Percentiles rank a stretch among this genome's conserved stretches.
These are phyloP conservation scores for Drosophila rufa DNA, from an alignment of 1,140 invertebrate species.

Conservation along the genomic window DNA sequence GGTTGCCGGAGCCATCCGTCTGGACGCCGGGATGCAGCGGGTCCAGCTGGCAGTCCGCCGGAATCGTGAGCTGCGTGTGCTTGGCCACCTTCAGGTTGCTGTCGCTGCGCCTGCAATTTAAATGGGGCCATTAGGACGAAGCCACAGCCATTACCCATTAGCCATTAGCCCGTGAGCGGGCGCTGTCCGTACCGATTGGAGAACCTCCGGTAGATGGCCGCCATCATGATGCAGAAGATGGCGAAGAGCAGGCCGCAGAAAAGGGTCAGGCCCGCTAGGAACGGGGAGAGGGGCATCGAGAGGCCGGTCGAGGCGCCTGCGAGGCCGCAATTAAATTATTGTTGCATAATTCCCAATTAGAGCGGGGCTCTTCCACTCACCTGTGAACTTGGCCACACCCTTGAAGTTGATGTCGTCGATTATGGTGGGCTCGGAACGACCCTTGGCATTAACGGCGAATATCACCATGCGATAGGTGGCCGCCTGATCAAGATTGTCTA, in stretches of 20 bases:
- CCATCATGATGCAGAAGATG: constrained; percentile 90
- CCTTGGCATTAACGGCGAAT: constrained; percentile 94
- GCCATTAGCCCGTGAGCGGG: constrained; percentile 8
- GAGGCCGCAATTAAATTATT: constrained; percentile 48
- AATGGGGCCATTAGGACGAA: constrained; percentile 55
- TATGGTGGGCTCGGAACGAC: constrained; percentile 91
- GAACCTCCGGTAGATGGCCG: constrained; percentile 89
- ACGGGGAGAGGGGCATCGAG: constrained; percentile 89
- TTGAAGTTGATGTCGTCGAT: constrained; percentile 93
- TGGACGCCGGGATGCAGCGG: constrained; percentile 75
- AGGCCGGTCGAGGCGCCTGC: constrained; percentile 85
- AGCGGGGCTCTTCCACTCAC: constrained; percentile 78
- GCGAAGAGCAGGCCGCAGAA: constrained; percentile 89
- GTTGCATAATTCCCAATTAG: constrained; percentile 43
- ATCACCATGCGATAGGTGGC: constrained; percentile 91
- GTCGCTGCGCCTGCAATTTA: constrained; percentile 79
- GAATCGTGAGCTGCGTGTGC: constrained; percentile 82
- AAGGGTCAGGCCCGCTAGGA: constrained; percentile 90
- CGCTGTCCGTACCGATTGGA: constrained; percentile 79
- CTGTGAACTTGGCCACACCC: constrained; percentile 90
- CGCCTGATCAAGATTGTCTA: constrained; percentile 91
- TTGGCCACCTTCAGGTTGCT: constrained; percentile 84
- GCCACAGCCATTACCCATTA: constrained; percentile 21
- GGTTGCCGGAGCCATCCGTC: constrained; percentile 63
- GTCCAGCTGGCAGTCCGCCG: constrained; percentile 84